Conservation (phyloP, 2,888 invertebrate genomes). For the Chymomyza amoena region DNA sequence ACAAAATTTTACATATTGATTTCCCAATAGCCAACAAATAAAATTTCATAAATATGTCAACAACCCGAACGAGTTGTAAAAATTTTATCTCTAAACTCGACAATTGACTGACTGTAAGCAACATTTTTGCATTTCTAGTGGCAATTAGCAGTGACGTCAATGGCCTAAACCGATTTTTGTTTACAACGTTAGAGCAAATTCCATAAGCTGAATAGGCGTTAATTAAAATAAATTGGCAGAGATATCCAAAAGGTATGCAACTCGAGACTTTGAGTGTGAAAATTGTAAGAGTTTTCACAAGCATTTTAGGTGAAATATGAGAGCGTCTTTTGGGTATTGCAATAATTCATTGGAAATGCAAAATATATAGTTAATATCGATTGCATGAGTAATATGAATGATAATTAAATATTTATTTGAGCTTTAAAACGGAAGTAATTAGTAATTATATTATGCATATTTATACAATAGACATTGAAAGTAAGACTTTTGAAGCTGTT, state of each 20-base stretch:
- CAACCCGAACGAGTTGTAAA: background rate
- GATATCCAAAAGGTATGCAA: background rate
- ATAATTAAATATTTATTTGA: no score
- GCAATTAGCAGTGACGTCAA: constrained; percentile 56
- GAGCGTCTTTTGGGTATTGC: no score
- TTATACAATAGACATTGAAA: no score
- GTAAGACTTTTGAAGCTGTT: no score
- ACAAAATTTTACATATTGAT: background rate
- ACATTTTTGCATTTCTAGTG: constrained; percentile 37
- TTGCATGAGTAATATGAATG: no score
- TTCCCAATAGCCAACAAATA: background rate
- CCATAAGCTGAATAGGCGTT: constrained; percentile 31
- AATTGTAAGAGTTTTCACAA: background rate
- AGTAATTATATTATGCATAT: no score
- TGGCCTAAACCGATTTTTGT: constrained; percentile 26
- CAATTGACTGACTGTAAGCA: background rate
- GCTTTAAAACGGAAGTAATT: no score
- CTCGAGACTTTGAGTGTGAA: background rate
- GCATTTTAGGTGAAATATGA: no score
- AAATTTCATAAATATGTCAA: constrained; percentile 2
- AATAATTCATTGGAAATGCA: no score
- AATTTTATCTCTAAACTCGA: constrained; percentile 4
- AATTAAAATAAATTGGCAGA: constrained; percentile 66
- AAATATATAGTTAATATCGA: no score
- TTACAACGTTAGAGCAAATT: constrained; percentile 1